Evolutionary conservation across 1,140 invertebrate genomes (phyloP).

Genomic region (Mercenaria mercenaria): DNA sequence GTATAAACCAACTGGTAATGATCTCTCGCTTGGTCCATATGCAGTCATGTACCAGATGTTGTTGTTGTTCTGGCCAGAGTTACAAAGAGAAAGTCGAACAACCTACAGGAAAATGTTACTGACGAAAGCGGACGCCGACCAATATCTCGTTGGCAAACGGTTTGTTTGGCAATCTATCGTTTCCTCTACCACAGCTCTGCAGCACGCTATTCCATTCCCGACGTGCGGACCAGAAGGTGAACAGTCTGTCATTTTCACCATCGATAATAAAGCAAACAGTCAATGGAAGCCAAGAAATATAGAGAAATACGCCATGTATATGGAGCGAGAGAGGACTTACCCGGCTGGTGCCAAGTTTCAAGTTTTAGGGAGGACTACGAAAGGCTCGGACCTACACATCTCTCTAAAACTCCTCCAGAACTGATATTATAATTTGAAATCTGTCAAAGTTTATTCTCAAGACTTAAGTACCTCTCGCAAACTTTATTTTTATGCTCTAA

Average conservation of each 20-base stretch:
- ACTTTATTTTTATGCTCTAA: no score
- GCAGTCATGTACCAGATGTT: constrained; percentile 54
- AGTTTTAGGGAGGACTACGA: background rate
- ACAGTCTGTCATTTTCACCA: background rate
- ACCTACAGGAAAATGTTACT: constrained; percentile 51
- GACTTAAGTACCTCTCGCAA: no score
- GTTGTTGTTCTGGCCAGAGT: background rate
- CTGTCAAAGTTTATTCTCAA: no score
- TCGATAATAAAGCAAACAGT: constrained; percentile 19
- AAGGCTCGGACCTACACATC: constrained; percentile 4
- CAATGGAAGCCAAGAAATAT: constrained; percentile 47
- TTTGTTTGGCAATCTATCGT: constrained; percentile 52
- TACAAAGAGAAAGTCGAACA: constrained; percentile 2
- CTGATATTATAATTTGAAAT: no score
- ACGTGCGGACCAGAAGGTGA: constrained; percentile 17
- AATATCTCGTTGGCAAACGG: constrained; percentile 11
- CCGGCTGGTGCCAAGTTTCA: constrained; percentile 46
- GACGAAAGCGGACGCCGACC: background rate
- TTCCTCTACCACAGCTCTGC: background rate
- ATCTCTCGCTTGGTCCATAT: background rate
- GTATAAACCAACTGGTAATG: constrained; percentile 32
- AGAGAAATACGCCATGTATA: constrained; percentile 33
- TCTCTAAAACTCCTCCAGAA: background rate
- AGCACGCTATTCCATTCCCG: constrained; percentile 19
- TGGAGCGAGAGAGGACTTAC: background rate